These are phyloP conservation scores for Pseudanteris insignis DNA, from an alignment of 2,888 invertebrate genomes.

Conservation along the genomic window DNA sequence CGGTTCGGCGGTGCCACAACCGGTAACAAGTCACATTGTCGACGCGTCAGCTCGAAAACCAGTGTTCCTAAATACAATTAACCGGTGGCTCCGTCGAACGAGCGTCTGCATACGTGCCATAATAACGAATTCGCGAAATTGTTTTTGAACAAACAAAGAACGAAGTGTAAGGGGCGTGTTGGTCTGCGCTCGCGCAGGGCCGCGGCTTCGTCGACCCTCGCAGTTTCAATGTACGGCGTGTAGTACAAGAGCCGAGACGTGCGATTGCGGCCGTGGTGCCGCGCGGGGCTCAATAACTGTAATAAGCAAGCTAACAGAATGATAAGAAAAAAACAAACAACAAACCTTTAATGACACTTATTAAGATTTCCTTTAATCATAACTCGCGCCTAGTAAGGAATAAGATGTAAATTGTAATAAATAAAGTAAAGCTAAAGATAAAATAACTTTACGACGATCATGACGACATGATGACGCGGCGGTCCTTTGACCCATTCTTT, in stretches of 20 bases:
- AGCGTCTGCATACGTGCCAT: constrained; percentile 62
- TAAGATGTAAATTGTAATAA: constrained; percentile 50
- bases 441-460: constrained; percentile 16
- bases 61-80: constrained; percentile 39
- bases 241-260: constrained; percentile 55
- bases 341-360: constrained; percentile 45
- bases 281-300: constrained; percentile 53
- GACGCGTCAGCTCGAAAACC: constrained; percentile 19
- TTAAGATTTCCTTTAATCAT: constrained; percentile 58
- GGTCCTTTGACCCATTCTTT: constrained; percentile 28
- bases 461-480: constrained; percentile 26
- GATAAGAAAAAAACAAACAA: background rate
- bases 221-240: constrained; percentile 51
- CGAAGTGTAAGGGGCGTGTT: no score
- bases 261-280: constrained; percentile 47
- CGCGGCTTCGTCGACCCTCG: constrained; percentile 41
- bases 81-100: constrained; percentile 30
- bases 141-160: no score
- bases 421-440: constrained; percentile 32
- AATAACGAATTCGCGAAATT: constrained; percentile 47
- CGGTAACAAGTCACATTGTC: constrained; percentile 23
- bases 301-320: constrained; percentile 33
- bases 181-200: no score
- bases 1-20: constrained; percentile 18
- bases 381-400: constrained; percentile 52